A percentile compares a stretch with the other conserved stretches of the same genome.
phyloP scores from a whole-genome alignment of 2,113 vertebrate species.

The Misgurnus mizolepis region DNA sequence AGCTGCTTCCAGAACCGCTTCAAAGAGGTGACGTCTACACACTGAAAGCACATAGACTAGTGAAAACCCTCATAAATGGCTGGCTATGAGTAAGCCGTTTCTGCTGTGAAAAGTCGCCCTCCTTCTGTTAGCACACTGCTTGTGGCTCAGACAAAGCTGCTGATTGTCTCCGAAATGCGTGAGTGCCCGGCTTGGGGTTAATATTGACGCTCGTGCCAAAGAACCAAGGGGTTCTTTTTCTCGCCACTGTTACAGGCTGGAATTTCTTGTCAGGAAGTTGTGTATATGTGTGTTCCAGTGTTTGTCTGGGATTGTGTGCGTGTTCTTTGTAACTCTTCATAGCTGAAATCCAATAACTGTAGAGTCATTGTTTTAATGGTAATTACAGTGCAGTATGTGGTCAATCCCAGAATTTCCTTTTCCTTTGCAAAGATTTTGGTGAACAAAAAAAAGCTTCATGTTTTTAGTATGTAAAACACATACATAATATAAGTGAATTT shows the following conservation, averaged over 20 bases:
- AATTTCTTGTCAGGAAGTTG: constrained; percentile 43
- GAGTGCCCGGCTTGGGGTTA: constrained; percentile 37
- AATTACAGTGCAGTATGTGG: constrained; percentile 62
- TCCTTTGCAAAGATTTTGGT: constrained; percentile 62
- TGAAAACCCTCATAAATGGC: constrained; percentile 38
- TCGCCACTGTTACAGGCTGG: constrained; percentile 31
- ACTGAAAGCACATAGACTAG: background rate
- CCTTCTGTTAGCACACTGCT: constrained; percentile 22
- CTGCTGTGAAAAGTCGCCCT: constrained; percentile 5
- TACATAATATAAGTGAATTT: too few species aligned
- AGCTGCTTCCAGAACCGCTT: constrained; percentile 28
- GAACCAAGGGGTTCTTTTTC: constrained; percentile 28
- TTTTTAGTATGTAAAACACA: background rate
- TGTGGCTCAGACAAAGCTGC: constrained; percentile 49
- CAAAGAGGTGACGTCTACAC: constrained; percentile 6
- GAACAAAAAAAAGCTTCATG: constrained; percentile 12
- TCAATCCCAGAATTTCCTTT: constrained; percentile 63
- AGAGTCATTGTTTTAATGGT: constrained; percentile 67
- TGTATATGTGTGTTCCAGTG: constrained; percentile 23
- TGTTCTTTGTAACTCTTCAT: constrained; percentile 34
- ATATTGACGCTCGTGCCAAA: constrained; percentile 34
- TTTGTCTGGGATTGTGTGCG: constrained; percentile 24
- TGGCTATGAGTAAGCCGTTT: constrained; percentile 6
- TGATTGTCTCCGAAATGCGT: constrained; percentile 37
- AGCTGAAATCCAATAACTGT: constrained; percentile 57